A percentile compares a stretch with the other conserved stretches of the same genome.
Evolutionary conservation across 2,888 invertebrate genomes (phyloP).

Genomic region (Drosophila anomelani): DNA sequence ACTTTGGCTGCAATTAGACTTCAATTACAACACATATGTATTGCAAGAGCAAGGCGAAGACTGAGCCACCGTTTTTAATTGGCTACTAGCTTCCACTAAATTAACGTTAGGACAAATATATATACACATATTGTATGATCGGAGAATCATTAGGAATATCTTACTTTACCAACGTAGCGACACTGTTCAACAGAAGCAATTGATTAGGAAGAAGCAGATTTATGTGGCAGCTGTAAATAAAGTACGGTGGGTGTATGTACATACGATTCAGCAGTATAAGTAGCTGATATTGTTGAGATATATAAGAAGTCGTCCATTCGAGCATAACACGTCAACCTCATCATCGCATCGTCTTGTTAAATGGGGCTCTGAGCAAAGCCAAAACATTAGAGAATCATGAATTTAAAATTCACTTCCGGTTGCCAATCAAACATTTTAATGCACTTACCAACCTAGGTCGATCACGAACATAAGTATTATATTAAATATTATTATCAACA

Average conservation of each 20-base stretch:
- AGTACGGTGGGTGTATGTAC: slow-evolving; percentile 24
- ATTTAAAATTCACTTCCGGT: slow-evolving; percentile 53
- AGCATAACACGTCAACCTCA: slow-evolving; percentile 56
- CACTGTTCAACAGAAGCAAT: slow-evolving; percentile 35
- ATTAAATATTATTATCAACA: slow-evolving; percentile 37
- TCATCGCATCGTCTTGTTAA: slow-evolving; percentile 60
- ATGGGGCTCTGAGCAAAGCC: slow-evolving; percentile 46
- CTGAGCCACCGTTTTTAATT: slow-evolving; percentile 58
- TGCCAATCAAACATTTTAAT: slow-evolving; percentile 45
- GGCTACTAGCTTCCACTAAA: slow-evolving; percentile 41
- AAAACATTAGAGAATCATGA: slow-evolving; percentile 48
- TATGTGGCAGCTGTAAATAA: slow-evolving; percentile 34
- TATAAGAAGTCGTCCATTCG: slow-evolving; percentile 65
- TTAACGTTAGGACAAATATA: slow-evolving; percentile 38
- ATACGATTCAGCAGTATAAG: slow-evolving; percentile 17
- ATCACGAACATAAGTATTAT: slow-evolving; percentile 33
- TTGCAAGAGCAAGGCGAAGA: slow-evolving; percentile 59
- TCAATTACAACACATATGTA: slow-evolving; percentile 35
- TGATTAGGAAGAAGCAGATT: slow-evolving; percentile 10
- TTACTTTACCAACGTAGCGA: slow-evolving; percentile 33
- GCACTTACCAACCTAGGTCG: slow-evolving; percentile 31
- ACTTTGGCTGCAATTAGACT: slow-evolving; percentile 38
- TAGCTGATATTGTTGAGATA: slow-evolving; percentile 40
- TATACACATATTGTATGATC: slow-evolving; percentile 12
- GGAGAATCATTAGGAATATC: slow-evolving; percentile 10